Evolutionary conservation across 2,888 invertebrate genomes (phyloP).

Genomic region (Trissolcus japonicus): DNA sequence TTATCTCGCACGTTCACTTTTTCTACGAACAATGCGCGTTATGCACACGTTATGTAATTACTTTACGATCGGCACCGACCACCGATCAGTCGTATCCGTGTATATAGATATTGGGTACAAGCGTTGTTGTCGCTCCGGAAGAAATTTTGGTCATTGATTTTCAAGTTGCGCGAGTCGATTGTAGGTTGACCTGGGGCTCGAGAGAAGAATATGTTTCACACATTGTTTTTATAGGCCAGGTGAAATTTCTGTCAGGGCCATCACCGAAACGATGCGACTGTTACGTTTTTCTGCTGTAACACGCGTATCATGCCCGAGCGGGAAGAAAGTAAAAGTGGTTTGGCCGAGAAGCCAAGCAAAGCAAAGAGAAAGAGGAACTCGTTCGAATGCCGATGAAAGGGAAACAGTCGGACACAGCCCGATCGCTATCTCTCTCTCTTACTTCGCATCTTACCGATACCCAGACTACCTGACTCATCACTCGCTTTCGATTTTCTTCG

Average conservation of each 20-base stretch:
- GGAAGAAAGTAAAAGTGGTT: constrained; percentile 72
- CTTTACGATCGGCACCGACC: constrained; percentile 12
- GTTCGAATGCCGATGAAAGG: constrained; percentile 74
- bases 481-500: constrained; percentile 52
- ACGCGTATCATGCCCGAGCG: constrained; percentile 61
- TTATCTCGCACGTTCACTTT: constrained; percentile 64
- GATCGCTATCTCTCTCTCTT: constrained; percentile 38
- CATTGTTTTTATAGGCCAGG: too few relatives aligned
- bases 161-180: too few relatives aligned
- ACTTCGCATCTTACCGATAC: constrained; percentile 10
- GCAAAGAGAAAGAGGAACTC: constrained; percentile 62
- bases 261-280: background rate
- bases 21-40: constrained; percentile 40
- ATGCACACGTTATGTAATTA: constrained; percentile 48
- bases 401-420: constrained; percentile 60
- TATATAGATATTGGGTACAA: too few relatives aligned
- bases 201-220: too few relatives aligned
- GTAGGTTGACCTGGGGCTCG: too few relatives aligned
- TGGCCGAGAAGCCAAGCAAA: constrained; percentile 65
- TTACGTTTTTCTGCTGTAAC: constrained; percentile 7
- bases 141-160: too few relatives aligned
- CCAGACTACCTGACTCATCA: constrained; percentile 37
- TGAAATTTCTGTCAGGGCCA: constrained; percentile 15
- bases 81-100: too few relatives aligned
- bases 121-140: too few relatives aligned